Evolutionary conservation across 2,888 invertebrate species (phyloP).

Genomic region (Drosophila subquinaria): DNA sequence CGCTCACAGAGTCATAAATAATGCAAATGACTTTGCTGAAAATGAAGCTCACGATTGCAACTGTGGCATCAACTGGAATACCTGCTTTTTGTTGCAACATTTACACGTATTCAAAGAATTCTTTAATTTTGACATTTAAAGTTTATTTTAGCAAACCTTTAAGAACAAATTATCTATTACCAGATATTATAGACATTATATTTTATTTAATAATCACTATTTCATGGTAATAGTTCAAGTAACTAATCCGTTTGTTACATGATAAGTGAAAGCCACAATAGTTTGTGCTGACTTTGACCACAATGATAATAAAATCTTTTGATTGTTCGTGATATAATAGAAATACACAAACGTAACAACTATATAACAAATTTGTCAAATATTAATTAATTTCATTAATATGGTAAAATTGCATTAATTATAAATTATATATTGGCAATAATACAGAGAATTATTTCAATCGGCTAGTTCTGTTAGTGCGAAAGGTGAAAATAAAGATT

Average conservation of each 20-base stretch:
- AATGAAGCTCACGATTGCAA: slow-evolving; percentile 63
- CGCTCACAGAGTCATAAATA: slow-evolving; percentile 56
- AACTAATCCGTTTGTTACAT: neutral
- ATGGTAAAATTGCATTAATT: neutral
- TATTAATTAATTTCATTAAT: slow-evolving; percentile 6
- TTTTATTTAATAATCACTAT: neutral
- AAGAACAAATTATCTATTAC: neutral
- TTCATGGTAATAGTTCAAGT: neutral
- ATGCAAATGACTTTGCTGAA: slow-evolving; percentile 59
- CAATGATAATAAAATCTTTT: neutral
- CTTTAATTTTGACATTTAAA: neutral
- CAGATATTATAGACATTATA: neutral
- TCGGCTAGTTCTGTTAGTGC: neutral
- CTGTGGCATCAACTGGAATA: slow-evolving; percentile 40
- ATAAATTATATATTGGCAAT: slow-evolving; percentile 9
- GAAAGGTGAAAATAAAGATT: slow-evolving; percentile 2
- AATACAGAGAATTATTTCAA: slow-evolving; percentile 3
- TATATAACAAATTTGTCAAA: slow-evolving; percentile 2
- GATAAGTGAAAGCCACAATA: neutral
- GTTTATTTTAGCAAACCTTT: neutral
- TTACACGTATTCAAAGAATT: neutral
- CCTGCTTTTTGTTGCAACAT: slow-evolving; percentile 4
- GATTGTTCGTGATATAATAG: neutral
- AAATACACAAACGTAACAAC: neutral
- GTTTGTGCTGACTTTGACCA: neutral